Conservation (phyloP, 1,140 invertebrate species). For the Euglossa dilemma region DNA sequence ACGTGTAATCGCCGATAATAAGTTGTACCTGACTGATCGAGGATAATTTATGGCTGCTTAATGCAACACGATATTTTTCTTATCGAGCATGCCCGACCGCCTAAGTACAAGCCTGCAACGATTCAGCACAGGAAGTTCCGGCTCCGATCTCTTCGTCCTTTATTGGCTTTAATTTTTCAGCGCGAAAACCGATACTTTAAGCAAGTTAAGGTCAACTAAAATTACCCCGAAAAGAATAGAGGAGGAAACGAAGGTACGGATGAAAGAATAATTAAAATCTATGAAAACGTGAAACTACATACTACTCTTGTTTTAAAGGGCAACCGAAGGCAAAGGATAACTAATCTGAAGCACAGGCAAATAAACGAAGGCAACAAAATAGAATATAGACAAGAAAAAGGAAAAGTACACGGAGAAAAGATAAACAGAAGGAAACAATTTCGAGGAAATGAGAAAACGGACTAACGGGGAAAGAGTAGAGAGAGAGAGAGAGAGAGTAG, state of each 20-base stretch:
- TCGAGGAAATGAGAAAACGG: conserved; percentile 24
- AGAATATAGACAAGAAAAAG: not conserved
- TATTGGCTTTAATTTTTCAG: conserved; percentile 16
- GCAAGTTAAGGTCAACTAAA: not conserved
- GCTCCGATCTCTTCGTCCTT: not conserved
- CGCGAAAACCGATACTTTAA: not conserved
- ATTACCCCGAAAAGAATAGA: not conserved
- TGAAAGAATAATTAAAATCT: not conserved
- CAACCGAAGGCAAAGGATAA: no score
- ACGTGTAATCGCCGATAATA: conserved; percentile 16
- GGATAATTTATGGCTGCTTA: conserved; percentile 32
- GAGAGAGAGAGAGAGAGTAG: not conserved
- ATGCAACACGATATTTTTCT: conserved; percentile 43
- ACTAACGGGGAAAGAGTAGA: not conserved
- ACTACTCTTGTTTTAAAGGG: no score
- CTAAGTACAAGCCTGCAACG: not conserved
- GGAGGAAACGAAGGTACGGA: no score
- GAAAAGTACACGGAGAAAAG: not conserved
- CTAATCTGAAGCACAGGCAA: not conserved
- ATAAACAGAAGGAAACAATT: conserved; percentile 6
- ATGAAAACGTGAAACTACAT: no score
- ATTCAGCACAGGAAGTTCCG: conserved; percentile 5
- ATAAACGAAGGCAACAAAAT: not conserved
- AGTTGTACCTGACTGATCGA: conserved; percentile 7
- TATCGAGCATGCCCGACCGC: not conserved